Percentiles rank a stretch among this genome's conserved stretches.
phyloP scores from a whole-genome alignment of 2,797 vertebrate genomes.

The Cercopithecus hamlyni region DNA sequence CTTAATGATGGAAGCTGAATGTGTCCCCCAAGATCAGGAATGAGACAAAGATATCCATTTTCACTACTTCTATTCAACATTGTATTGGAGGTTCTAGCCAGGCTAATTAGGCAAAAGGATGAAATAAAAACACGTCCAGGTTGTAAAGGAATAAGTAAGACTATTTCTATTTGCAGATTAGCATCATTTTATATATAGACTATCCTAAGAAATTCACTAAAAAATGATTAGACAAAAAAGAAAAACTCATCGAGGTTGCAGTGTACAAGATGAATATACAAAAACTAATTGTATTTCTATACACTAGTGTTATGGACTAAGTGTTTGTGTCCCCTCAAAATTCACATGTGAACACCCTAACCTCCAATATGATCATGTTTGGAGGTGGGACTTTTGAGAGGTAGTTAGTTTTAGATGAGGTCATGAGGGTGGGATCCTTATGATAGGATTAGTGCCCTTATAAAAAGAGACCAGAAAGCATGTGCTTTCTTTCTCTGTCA shows the following conservation, averaged over 20 bases:
- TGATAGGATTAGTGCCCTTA: background rate
- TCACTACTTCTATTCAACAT: background rate
- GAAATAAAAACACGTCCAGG: background rate
- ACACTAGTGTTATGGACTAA: background rate
- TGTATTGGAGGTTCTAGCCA: background rate
- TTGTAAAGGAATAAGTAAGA: background rate
- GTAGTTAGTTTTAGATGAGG: background rate
- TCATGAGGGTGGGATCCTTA: background rate
- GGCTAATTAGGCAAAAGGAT: background rate
- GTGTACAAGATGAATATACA: background rate
- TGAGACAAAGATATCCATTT: background rate
- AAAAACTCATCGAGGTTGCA: background rate
- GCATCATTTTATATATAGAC: background rate
- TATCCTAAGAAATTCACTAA: background rate
- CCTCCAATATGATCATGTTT: background rate
- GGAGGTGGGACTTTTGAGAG: background rate
- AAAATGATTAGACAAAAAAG: background rate
- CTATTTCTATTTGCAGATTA: background rate
- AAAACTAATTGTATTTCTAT: background rate
- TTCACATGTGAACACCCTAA: background rate
- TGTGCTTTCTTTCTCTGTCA: background rate
- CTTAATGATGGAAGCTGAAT: background rate
- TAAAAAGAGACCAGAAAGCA: background rate
- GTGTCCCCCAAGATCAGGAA: background rate
- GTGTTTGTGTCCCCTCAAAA: background rate